phyloP scores from a whole-genome alignment of 2,797 vertebrate species.

The Salmo trutta region DNA sequence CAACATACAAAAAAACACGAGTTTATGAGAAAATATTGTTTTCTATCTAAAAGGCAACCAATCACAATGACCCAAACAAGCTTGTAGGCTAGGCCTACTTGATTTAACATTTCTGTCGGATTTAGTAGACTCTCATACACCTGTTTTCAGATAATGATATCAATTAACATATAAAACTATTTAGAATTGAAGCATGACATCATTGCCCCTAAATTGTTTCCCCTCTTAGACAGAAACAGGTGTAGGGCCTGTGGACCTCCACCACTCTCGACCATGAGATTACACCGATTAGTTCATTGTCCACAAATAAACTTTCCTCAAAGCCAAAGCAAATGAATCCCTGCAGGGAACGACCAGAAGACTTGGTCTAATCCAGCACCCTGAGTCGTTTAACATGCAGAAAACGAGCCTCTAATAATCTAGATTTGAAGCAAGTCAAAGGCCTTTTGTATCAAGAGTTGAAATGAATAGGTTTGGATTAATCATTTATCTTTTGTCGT shows the following conservation, averaged over 20 bases:
- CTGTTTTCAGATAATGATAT: background rate
- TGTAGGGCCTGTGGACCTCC: slow-evolving; percentile 49
- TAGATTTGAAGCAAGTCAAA: slow-evolving; percentile 69
- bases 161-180: background rate
- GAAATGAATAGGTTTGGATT: slow-evolving; percentile 84
- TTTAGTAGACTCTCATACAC: background rate
- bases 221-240: slow-evolving; percentile 59
- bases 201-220: background rate
- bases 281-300: slow-evolving; percentile 80
- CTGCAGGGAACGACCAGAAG: slow-evolving; percentile 65
- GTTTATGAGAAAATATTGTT: background rate
- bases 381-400: slow-evolving; percentile 70
- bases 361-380: slow-evolving; percentile 61
- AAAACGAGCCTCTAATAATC: slow-evolving; percentile 75
- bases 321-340: slow-evolving; percentile 81
- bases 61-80: background rate
- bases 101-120: background rate
- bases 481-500: slow-evolving; percentile 85
- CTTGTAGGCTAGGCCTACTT: background rate
- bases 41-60: background rate
- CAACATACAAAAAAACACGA: background rate
- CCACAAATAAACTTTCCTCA: slow-evolving; percentile 79
- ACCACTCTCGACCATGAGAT: slow-evolving; percentile 57
- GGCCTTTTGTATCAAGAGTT: slow-evolving; percentile 79
- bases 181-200: background rate